Evolutionary conservation across 2,888 invertebrate genomes (phyloP), one percentile per base, ranked within the genome.

Genomic region (Archips crataeganus): DNA sequence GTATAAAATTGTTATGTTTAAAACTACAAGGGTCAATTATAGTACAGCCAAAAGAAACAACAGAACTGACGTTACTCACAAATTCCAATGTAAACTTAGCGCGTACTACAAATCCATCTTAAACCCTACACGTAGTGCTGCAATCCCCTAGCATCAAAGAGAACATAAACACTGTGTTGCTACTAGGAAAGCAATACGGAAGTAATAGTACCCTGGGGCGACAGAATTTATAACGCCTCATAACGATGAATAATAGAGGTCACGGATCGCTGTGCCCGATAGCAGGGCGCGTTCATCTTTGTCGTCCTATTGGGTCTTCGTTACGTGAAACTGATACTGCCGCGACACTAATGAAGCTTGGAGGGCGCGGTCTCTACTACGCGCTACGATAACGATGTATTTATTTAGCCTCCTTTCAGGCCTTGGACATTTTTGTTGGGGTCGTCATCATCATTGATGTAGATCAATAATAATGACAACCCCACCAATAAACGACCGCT

Each of bases 171-270:
- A 61, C 65, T 1, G 69, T 54, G 73, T 49, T 45, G 8, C 10
- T 34, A 8, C 54, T 36, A 61, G 74, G 51, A 74, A 74, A 74
- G 65, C 60, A 36, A 23, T 36, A 32, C 10, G 57, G 9, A 70
- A 70, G 61, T 70, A 70, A 74, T 65, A 65, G 69, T 61, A 74
- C 69, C 70, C 74, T 51, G 69, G 69, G 64, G 69, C 45, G 69
- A 60, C 64, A 54, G 60, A 65, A 74, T 74, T 70, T 65, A 70
- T 70, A 61, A 60, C 74, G 65, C 59, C 49, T 67, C 42, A 61
- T 68, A 32, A 45, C 69, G 65, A 74, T 74, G 74, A 74, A 60
- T 74, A 74, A 74, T 74, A 65, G 74, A 54, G 74, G 74, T 61
- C 69, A 64, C 34, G 69, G 70, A 63, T 59, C 54, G 54, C 68